Conservation (phyloP, 1,140 invertebrate species). For the Aphis gossypii region DNA sequence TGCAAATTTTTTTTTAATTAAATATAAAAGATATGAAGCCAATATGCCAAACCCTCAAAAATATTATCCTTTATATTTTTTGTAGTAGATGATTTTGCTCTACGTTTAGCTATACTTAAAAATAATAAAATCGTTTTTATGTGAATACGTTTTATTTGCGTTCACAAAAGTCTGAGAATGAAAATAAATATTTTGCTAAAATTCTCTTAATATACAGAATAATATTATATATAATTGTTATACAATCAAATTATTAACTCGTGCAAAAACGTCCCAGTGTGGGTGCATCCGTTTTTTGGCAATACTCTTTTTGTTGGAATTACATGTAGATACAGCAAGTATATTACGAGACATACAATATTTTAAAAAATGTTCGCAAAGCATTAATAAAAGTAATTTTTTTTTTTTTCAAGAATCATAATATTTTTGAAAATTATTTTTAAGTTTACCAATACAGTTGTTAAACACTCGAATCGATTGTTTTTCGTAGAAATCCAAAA, state of each 20-base stretch:
- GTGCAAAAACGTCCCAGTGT: accelerated
- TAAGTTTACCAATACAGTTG: background rate
- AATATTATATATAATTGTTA: background rate
- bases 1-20: too few relatives aligned
- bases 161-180: too few relatives aligned
- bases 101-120: too few relatives aligned
- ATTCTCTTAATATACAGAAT: too few relatives aligned
- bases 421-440: background rate
- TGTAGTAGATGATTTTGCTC: too few relatives aligned
- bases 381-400: background rate
- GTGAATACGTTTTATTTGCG: too few relatives aligned
- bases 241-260: background rate
- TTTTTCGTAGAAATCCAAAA: background rate
- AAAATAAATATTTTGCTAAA: too few relatives aligned
- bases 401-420: background rate
- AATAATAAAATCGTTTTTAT: too few relatives aligned
- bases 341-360: background rate
- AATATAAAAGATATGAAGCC: too few relatives aligned
- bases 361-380: background rate
- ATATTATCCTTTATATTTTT: too few relatives aligned
- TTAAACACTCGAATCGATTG: background rate
- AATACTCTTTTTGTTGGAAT: background rate
- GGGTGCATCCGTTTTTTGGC: background rate
- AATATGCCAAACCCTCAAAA: too few relatives aligned
- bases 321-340: too few relatives aligned